Conservation (phyloP, 2,113 vertebrate genomes). For the Campylomormyrus numenius region DNA sequence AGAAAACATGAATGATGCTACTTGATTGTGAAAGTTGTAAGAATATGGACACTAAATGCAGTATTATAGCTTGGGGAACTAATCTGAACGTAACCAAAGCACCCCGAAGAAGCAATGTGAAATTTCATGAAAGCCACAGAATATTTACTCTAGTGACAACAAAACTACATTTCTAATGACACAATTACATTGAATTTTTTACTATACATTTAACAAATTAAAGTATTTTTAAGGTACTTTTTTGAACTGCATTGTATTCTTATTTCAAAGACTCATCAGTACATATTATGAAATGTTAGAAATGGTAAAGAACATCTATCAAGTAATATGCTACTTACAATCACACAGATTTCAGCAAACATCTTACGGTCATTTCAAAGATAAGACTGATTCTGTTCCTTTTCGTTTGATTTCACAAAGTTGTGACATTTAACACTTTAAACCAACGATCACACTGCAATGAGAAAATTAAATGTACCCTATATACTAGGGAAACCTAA, state of each 20-base stretch:
- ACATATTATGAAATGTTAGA: background rate
- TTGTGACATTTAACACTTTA: background rate
- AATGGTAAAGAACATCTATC: background rate
- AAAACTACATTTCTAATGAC: background rate
- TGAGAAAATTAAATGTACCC: background rate
- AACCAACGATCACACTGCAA: background rate
- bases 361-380: background rate
- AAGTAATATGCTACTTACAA: background rate
- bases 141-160: background rate
- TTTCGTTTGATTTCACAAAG: background rate
- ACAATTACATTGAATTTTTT: background rate
- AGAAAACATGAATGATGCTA: background rate
- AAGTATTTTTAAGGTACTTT: constrained; percentile 1
- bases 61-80: background rate
- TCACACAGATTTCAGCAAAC: background rate
- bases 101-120: background rate
- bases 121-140: background rate
- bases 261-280: background rate
- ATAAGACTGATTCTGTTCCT: background rate
- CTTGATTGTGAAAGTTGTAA: background rate
- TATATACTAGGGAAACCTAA: background rate
- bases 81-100: background rate
- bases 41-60: background rate
- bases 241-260: background rate
- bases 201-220: background rate